Conservation (phyloP, 2,888 invertebrate species). For the Erannis defoliaria region DNA sequence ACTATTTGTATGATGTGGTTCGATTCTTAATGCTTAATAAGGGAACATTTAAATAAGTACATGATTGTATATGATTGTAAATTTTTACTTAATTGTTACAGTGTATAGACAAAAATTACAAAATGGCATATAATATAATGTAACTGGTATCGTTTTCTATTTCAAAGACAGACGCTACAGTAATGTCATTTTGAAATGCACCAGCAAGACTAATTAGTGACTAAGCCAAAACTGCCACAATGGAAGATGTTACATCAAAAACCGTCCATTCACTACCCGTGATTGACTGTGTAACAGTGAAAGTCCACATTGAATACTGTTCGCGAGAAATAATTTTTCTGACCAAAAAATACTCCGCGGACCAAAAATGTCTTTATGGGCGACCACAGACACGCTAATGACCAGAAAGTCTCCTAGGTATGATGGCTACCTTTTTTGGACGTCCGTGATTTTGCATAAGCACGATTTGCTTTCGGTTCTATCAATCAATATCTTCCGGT, state of each 20-base stretch:
- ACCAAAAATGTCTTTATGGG: slow-evolving; percentile 53
- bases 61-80: too few species aligned
- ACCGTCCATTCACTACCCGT: slow-evolving; percentile 68
- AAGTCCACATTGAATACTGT: slow-evolving; percentile 70
- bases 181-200: slow-evolving; percentile 30
- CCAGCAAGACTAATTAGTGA: slow-evolving; percentile 43
- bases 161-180: slow-evolving; percentile 11
- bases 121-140: slow-evolving; percentile 9
- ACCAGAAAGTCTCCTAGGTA: slow-evolving; percentile 70
- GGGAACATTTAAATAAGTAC: too few species aligned
- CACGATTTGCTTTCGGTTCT: slow-evolving; percentile 35
- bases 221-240: slow-evolving; percentile 54
- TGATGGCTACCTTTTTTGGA: slow-evolving; percentile 61
- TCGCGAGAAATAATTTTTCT: slow-evolving; percentile 67
- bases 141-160: slow-evolving; percentile 6
- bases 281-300: slow-evolving; percentile 73
- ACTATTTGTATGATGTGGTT: too few species aligned
- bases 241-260: slow-evolving; percentile 63
- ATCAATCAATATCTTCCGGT: not conserved
- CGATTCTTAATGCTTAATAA: too few species aligned
- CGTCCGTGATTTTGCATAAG: slow-evolving; percentile 54
- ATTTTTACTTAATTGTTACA: too few species aligned
- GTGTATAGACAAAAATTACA: too few species aligned
- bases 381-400: slow-evolving; percentile 76
- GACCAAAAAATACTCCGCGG: slow-evolving; percentile 64